These are phyloP conservation scores for Capricornis sumatraensis DNA, from an alignment of 2,113 vertebrate genomes.

Conservation along the genomic window DNA sequence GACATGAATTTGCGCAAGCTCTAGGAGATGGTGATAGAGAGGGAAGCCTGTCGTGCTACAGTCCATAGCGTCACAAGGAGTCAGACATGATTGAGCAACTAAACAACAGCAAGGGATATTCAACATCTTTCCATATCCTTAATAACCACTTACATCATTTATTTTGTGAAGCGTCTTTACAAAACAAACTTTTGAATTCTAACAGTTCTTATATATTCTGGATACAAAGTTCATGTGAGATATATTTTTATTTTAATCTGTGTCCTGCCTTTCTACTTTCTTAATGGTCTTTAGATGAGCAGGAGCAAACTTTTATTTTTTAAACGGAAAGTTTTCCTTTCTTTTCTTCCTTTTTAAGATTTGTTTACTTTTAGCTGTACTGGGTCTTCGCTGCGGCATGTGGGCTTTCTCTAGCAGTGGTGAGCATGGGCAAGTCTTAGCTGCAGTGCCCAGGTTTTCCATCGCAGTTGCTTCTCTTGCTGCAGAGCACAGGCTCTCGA, in stretches of 20 bases:
- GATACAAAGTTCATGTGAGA: background rate
- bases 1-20: background rate
- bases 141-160: background rate
- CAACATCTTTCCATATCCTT: background rate
- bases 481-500: background rate
- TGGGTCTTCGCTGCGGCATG: background rate
- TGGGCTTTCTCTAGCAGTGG: background rate
- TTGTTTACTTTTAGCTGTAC: background rate
- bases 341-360: background rate
- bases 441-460: background rate
- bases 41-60: fast-evolving
- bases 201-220: background rate
- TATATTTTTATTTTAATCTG: background rate
- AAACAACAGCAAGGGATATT: background rate
- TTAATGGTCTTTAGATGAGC: background rate
- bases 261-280: background rate
- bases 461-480: background rate
- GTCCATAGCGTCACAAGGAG: background rate
- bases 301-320: background rate
- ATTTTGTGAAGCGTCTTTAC: background rate
- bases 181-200: background rate
- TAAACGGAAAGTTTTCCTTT: background rate
- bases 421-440: background rate
- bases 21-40: background rate
- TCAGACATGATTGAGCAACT: fast-evolving